Conservation (phyloP, 2,797 vertebrate species). For the Mareca strepera region DNA sequence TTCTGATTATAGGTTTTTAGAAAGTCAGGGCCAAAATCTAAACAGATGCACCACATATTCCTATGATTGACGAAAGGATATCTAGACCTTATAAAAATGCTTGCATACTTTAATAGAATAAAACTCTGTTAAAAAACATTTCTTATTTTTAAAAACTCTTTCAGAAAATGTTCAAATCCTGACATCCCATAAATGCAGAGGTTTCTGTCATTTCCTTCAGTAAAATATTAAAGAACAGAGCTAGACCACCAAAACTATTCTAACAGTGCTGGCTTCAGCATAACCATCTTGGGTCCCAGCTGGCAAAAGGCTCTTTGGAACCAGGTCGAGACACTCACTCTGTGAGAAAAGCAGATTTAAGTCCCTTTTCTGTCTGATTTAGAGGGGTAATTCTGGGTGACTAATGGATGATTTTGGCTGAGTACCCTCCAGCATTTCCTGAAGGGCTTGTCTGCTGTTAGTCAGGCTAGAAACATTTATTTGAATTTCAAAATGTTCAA, state of each 20-base stretch:
- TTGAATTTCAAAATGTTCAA: slow-evolving; percentile 20
- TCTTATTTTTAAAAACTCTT: slow-evolving; percentile 1
- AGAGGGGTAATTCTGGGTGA: slow-evolving; percentile 49
- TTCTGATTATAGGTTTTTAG: slow-evolving; percentile 28
- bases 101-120: neutral
- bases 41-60: neutral
- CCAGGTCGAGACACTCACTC: slow-evolving; percentile 15
- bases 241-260: slow-evolving; percentile 13
- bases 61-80: neutral
- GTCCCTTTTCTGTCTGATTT: slow-evolving; percentile 48
- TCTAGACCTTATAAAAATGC: neutral
- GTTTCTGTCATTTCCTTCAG: neutral
- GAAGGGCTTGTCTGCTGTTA: slow-evolving; percentile 35
- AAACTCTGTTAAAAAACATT: neutral
- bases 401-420: slow-evolving; percentile 50
- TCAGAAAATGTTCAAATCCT: slow-evolving; percentile 3
- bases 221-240: neutral
- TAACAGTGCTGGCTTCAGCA: slow-evolving; percentile 46
- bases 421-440: slow-evolving; percentile 55
- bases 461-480: slow-evolving; percentile 11
- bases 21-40: neutral
- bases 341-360: slow-evolving; percentile 20
- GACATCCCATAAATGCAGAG: neutral
- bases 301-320: slow-evolving; percentile 48
- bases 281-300: slow-evolving; percentile 34